Base-by-base conservation (phyloP, 2,888 invertebrate species). In the Invenusta paracnida region DNA sequence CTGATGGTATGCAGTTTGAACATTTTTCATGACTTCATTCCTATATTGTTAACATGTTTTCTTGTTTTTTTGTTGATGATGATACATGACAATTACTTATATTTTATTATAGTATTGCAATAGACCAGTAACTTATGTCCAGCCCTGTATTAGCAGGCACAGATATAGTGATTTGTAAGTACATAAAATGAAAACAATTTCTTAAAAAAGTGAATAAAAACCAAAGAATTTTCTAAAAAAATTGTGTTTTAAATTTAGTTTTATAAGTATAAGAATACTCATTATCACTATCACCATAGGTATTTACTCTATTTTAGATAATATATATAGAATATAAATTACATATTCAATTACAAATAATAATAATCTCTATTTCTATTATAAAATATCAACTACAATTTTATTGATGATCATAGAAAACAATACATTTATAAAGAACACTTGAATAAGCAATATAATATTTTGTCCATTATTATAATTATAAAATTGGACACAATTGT, bases 51-150 rank as follows among this genome's bases (percentile, higher is more conserved):
- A 13, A 13, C 73, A 73, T 73, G 73, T 13, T 73, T n/a, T 73
- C 73, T n/a, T 73, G 25, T 73, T 73, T 73, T 73, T 2, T 73
- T 73, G 73, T 73, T 73, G 73, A 73, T 73, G 17, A 73, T 73
- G 23, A 73, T 73, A 73, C 23, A 2, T 73, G 11, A 23, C 23
- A 23, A 5, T 73, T 73, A 2, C 5, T 5, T 73, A 73, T 73
- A 48, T 11, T 48, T 48, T 48, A 11, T 11, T 48, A 73, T 73
- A 73, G 73, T 23, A 73, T 23, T 73, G 73, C 17, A 73, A 73
- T 73, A 73, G 73, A 23, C 73, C 23, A 23, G 73, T 73, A 73
- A 73, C 73, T 73, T 73, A 73, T 73, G 73, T 5, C 73, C 73
- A 73, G 27, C 73, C 73, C 73, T 73, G 73, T 73, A 73, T 73